Percentiles rank a stretch among this genome's conserved stretches.
Conservation (phyloP, 2,797 vertebrate species). For the Dallia pectoralis region DNA sequence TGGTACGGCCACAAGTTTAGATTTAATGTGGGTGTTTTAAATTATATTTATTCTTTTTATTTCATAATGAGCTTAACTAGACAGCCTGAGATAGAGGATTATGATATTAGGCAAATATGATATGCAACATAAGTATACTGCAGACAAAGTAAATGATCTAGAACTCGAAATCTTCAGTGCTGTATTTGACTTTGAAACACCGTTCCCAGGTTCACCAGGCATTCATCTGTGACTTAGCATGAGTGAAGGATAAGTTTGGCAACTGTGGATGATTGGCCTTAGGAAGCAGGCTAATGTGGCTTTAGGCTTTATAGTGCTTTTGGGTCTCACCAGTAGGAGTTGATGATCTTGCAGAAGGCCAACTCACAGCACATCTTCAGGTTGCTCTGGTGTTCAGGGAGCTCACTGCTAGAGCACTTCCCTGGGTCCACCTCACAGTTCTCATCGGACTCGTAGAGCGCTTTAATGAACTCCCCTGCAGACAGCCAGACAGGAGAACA, state of each 20-base stretch:
- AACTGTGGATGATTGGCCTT: no score
- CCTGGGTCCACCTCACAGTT: slow-evolving; percentile 95
- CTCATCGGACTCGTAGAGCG: slow-evolving; percentile 95
- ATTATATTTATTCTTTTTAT: no score
- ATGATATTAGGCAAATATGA: no score
- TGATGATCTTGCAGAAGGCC: slow-evolving; percentile 98
- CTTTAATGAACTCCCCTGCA: slow-evolving; percentile 93
- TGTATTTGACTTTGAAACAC: neutral
- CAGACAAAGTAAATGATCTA: neutral
- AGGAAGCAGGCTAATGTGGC: neutral
- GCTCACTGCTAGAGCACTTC: slow-evolving; percentile 80
- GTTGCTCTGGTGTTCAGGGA: slow-evolving; percentile 91
- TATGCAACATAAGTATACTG: neutral
- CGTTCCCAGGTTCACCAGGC: neutral
- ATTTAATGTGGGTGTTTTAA: no score
- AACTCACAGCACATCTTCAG: slow-evolving; percentile 98
- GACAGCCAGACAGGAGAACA: slow-evolving; percentile 1
- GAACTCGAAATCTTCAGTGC: neutral
- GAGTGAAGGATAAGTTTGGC: neutral
- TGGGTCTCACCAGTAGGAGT: slow-evolving; percentile 89
- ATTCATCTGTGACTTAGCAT: neutral
- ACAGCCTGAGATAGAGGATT: no score
- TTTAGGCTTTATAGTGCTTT: neutral
- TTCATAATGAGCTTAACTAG: no score
- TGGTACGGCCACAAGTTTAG: no score